phyloP scores from a whole-genome alignment of 2,888 invertebrate species.

The Protonemura montana region DNA sequence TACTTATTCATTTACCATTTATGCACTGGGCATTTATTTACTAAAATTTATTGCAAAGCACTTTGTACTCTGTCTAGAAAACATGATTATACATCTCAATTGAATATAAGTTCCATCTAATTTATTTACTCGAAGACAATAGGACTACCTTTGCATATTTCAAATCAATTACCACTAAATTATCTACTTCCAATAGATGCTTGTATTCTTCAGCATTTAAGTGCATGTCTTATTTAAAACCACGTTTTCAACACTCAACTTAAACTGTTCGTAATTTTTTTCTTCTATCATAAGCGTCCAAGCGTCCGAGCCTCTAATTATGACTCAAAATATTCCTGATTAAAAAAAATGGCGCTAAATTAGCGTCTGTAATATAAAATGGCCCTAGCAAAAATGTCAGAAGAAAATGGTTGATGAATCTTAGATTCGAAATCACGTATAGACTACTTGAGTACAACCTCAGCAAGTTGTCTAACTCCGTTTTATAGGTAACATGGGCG shows the following conservation, averaged over 20 bases:
- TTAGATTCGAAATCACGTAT: slow-evolving; percentile 2
- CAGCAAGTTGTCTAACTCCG: background rate
- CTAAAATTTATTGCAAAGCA: slow-evolving; percentile 16
- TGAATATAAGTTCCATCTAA: slow-evolving; percentile 25
- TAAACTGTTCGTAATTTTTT: background rate
- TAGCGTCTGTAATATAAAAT: background rate
- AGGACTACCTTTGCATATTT: slow-evolving; percentile 30
- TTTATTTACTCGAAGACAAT: slow-evolving; percentile 37
- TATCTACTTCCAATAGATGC: background rate
- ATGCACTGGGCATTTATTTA: slow-evolving; percentile 14
- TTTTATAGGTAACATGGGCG: slow-evolving; percentile 22
- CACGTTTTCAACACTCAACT: background rate
- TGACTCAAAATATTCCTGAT: background rate
- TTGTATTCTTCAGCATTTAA: background rate
- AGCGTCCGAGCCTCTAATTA: background rate
- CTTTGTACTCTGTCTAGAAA: slow-evolving; percentile 1
- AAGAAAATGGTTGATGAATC: background rate
- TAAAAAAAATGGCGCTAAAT: background rate
- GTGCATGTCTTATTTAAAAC: background rate
- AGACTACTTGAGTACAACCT: slow-evolving; percentile 7
- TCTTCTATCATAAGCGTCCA: background rate
- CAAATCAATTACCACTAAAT: slow-evolving; percentile 30
- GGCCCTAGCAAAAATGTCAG: background rate
- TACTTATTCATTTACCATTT: background rate
- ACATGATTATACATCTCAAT: slow-evolving; percentile 35